A percentile compares a stretch with the other conserved stretches of the same genome.
phyloP scores from a whole-genome alignment of 2,113 vertebrate species.

The Pseudopipra pipra region DNA sequence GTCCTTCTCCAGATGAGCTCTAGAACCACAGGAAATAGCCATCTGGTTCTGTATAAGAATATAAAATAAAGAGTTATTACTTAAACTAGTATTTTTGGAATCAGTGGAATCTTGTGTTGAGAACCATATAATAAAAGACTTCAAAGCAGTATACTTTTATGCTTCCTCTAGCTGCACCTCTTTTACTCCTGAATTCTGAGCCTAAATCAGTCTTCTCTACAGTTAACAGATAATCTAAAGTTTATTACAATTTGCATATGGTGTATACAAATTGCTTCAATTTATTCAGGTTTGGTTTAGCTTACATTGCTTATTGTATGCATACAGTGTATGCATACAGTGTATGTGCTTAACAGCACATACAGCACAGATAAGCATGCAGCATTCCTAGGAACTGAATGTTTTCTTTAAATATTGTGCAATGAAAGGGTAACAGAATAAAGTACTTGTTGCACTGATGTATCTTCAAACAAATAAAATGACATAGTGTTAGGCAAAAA shows the following conservation, averaged over 20 bases:
- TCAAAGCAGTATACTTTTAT: neutral
- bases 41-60: conserved; percentile 80
- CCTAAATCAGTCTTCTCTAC: neutral
- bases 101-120: neutral
- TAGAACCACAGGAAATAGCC: conserved; percentile 96
- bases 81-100: neutral
- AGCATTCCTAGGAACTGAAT: neutral
- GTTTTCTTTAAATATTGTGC: neutral
- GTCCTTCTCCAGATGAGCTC: conserved; percentile 92
- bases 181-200: neutral
- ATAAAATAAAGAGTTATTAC: neutral
- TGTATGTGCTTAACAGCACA: neutral
- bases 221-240: neutral
- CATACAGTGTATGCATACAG: rapidly evolving
- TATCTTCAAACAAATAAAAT: neutral
- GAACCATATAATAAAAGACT: neutral
- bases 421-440: neutral
- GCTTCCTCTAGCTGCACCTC: neutral
- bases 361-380: neutral
- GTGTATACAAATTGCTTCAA: neutral
- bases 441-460: neutral
- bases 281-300: neutral
- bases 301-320: neutral
- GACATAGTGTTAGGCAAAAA: neutral
- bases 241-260: neutral